Conservation (phyloP, 2,888 invertebrate species). For the Chloroclysta siterata region DNA sequence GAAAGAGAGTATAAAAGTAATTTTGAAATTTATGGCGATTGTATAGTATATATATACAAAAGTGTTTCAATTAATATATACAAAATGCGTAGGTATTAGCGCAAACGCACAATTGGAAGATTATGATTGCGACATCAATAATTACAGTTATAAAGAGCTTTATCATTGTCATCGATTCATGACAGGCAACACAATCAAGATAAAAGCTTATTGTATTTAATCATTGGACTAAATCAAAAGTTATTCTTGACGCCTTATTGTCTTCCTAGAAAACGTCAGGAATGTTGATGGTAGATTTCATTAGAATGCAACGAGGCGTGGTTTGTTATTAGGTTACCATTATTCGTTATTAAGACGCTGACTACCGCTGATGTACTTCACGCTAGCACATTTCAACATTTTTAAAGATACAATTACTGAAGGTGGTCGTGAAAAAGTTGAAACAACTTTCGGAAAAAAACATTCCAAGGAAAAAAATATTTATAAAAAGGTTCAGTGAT, state of each 20-base stretch:
- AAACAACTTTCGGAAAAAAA: too few relatives aligned
- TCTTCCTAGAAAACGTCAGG: constrained; percentile 32
- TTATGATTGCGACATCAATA: constrained; percentile 26
- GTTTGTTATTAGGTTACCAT: not conserved
- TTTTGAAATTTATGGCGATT: too few relatives aligned
- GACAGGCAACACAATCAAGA: constrained; percentile 39
- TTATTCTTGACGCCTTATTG: constrained; percentile 32
- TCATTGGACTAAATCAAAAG: constrained; percentile 42
- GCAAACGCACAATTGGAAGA: not conserved
- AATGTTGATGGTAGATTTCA: constrained; percentile 20
- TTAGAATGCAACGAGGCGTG: not conserved
- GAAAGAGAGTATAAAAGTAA: too few relatives aligned
- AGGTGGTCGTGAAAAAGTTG: too few relatives aligned
- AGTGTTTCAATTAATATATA: not conserved
- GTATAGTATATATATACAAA: not conserved
- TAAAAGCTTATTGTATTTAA: constrained; percentile 43
- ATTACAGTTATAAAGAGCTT: constrained; percentile 23
- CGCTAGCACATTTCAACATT: too few relatives aligned
- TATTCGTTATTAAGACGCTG: too few relatives aligned
- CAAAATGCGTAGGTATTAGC: not conserved
- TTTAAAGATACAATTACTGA: too few relatives aligned
- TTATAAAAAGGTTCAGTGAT: too few relatives aligned
- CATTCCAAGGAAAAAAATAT: too few relatives aligned
- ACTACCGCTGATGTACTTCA: too few relatives aligned
- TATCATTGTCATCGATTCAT: constrained; percentile 27